Evolutionary conservation across 2,797 vertebrate genomes (phyloP), one percentile per base, ranked within the genome.

Genomic region (Anguilla marmorata): DNA sequence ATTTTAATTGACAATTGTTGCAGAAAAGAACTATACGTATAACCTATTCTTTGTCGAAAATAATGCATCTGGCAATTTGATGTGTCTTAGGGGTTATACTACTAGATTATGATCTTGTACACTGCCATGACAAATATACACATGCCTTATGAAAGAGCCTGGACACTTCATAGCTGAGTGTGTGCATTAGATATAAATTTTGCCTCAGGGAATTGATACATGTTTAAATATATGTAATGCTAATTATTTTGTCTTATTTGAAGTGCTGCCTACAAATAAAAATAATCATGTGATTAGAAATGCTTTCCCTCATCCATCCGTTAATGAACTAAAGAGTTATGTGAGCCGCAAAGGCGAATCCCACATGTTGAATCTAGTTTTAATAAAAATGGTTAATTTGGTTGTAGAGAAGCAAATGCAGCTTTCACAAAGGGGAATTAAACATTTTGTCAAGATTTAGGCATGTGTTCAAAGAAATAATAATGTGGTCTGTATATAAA

Each of bases 331-430:
- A 14, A 33, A 79, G 85, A 3, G 45, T 83, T 45, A 16, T 58
- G 16, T 63, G 79, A 85, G 56, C 33, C 48, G 80, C 52, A 21
- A 50, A 82, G 85, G 48, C 58, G 79, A 86, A 88, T 86, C 79
- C 54, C 85, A 82, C n/a, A 50, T 69, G 72, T 48, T 58, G 50
- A 85, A 88, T 48, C 52, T 60, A n/a, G 2, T 8, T 54, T 54
- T 9, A 84, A n/a, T 84, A n/a, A 27, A 84, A 84, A 58, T 56
- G 83, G 12, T 30, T 45, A 41, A 72, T 27, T 27, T 45, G 12
- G 30, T 5, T 79, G 11, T 33, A 79, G 30, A 79, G 74, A 14
- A 30, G 12, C 27, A 30, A 76, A 76, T 76, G 37, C 9, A 11
- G 11, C 9, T 48, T 48, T 48, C 79, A 48, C 79, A 82, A 48